Evolutionary conservation across 2,113 vertebrate genomes (phyloP).

Genomic region (Esox niger): DNA sequence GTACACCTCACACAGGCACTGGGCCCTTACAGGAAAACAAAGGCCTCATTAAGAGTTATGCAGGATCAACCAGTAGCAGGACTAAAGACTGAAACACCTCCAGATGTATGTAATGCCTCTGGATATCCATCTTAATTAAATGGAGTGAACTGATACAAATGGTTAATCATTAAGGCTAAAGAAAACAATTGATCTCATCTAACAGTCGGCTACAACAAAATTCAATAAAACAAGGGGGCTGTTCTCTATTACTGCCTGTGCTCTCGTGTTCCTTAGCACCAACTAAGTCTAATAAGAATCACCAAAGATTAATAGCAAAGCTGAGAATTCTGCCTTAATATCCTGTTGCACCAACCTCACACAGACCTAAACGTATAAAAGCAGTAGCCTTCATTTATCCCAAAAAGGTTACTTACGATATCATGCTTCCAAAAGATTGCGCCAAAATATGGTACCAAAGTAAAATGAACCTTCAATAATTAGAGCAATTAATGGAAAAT

Average conservation of each 20-base stretch:
- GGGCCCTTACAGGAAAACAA: slow-evolving; percentile 15
- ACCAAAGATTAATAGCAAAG: neutral
- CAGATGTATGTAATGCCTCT: slow-evolving; percentile 23
- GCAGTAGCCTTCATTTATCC: no score
- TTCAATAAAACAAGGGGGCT: slow-evolving; percentile 3
- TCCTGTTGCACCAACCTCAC: neutral
- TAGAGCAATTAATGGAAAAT: no score
- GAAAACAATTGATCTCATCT: slow-evolving; percentile 7
- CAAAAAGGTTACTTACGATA: no score
- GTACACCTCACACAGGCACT: neutral
- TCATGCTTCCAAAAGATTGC: no score
- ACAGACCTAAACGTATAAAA: no score
- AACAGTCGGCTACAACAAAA: no score
- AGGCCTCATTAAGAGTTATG: slow-evolving; percentile 17
- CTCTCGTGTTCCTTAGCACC: neutral
- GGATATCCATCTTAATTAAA: slow-evolving; percentile 44
- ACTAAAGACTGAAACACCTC: slow-evolving; percentile 20
- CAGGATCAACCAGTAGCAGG: slow-evolving; percentile 27
- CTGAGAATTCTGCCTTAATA: neutral
- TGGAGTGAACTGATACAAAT: slow-evolving; percentile 34
- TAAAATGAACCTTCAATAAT: no score
- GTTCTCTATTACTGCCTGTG: neutral
- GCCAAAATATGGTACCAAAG: no score
- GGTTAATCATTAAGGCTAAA: slow-evolving; percentile 18
- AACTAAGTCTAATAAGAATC: neutral